Evolutionary conservation across 2,888 invertebrate genomes (phyloP), one percentile per base, ranked within the genome.

Genomic region (Serripes groenlandicus): DNA sequence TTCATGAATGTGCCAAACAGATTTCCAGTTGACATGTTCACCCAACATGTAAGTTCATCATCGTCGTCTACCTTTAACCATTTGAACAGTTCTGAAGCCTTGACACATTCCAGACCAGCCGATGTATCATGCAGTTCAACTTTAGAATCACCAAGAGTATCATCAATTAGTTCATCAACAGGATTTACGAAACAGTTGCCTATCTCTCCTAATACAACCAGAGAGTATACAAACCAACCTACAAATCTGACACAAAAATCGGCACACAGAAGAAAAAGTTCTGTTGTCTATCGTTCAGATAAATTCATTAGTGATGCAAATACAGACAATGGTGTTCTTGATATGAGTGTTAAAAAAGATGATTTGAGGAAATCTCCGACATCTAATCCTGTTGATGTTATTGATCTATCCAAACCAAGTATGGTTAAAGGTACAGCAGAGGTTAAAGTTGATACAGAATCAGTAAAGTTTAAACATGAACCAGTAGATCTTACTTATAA

Each of bases 191-290:
- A 21, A 21, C 15, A 49, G 21, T 49, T 21, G 21, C 21, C 49
- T 49, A 15, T 49, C 3, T 5, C 49, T 49, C 49, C 49, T 21
- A 2, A 49, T 21, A 49, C 21, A 49, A 21, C 49, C 2, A 21
- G 18, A 5, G 21, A 49, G 18, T 21, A 49, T 1, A 21, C 21
- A 21, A 21, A 15, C 15, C 18, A 15, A 34, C 34, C 34, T 5
- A 4, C 32, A 0, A 62, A 34, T 15, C n/a, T 28, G 11, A 52
- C 70, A 60, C 42, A 32, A 34, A 42, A 42, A 66, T 42, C 66
- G 23, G 23, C 66, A 28, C 74, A 74, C 54, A 77, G 77, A 42
- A 60, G 77, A 28, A 77, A 81, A 54, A 54, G 64, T 21, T 77
- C 69, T 56, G 34, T 74, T n/a, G 77, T 74, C 62, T 77, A 18